Conservation (phyloP, 2,113 vertebrate genomes). For the Coptodon bakossiorum region DNA sequence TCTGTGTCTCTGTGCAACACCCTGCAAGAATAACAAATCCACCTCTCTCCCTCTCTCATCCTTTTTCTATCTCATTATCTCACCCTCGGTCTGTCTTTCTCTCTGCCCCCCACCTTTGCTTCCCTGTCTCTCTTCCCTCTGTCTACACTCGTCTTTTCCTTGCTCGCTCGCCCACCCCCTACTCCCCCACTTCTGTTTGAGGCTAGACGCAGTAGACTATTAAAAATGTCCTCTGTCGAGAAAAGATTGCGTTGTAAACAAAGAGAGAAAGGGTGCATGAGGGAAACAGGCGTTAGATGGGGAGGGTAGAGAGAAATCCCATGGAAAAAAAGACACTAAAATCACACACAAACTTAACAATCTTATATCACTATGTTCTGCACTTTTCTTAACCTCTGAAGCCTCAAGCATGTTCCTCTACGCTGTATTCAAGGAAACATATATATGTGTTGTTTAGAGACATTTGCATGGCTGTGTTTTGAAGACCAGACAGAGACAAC, state of each 20-base stretch:
- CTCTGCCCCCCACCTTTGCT: constrained; percentile 18
- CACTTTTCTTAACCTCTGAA: background rate
- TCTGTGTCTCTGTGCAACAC: constrained; percentile 51
- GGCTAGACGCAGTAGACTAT: constrained; percentile 39
- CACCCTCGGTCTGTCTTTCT: constrained; percentile 23
- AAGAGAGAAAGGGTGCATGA: background rate
- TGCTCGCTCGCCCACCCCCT: background rate
- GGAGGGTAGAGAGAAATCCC: background rate
- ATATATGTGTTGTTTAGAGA: background rate
- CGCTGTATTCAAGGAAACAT: background rate
- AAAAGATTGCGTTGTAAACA: constrained; percentile 27
- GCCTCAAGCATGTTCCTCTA: background rate
- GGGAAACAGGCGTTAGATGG: background rate
- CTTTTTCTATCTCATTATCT: constrained; percentile 48
- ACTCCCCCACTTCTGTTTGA: constrained; percentile 21
- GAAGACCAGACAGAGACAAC: background rate
- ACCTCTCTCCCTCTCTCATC: constrained; percentile 36
- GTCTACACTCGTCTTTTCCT: background rate
- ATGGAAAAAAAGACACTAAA: background rate
- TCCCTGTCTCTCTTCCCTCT: background rate
- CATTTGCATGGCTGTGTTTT: background rate
- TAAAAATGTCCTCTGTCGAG: constrained; percentile 45
- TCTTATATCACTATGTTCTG: background rate
- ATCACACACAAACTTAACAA: background rate
- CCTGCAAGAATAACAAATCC: constrained; percentile 56